phyloP scores from a whole-genome alignment of 2,888 invertebrate species.

The Drosophila aldrichi region DNA sequence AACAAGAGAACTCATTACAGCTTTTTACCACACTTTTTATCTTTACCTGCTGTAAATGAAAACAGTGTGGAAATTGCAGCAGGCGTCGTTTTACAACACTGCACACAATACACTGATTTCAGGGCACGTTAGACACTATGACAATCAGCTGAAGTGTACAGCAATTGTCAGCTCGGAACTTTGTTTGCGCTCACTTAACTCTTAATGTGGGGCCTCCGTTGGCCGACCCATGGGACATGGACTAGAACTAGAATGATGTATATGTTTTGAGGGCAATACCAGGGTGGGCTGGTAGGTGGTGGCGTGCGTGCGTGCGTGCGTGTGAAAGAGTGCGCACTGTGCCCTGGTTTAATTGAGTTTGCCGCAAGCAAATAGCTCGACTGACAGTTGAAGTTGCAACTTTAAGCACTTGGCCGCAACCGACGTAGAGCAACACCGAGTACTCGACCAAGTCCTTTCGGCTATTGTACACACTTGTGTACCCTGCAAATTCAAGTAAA shows the following conservation, averaged over 20 bases:
- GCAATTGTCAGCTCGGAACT: slow-evolving; percentile 39
- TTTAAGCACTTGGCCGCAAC: slow-evolving; percentile 51
- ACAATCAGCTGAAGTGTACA: slow-evolving; percentile 28
- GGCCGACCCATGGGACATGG: slow-evolving; percentile 22
- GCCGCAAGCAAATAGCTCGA: slow-evolving; percentile 57
- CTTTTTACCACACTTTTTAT: slow-evolving; percentile 10
- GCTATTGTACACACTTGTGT: slow-evolving; percentile 5
- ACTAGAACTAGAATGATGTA: slow-evolving; percentile 4
- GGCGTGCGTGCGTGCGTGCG: too few species aligned
- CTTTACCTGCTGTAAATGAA: background rate
- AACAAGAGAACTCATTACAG: slow-evolving; percentile 9
- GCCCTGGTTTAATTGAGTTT: slow-evolving; percentile 60
- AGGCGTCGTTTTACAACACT: slow-evolving; percentile 31
- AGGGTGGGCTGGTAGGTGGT: background rate
- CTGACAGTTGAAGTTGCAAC: slow-evolving; percentile 62
- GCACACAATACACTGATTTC: slow-evolving; percentile 27
- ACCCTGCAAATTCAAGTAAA: background rate
- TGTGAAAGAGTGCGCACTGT: slow-evolving; percentile 13
- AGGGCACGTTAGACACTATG: slow-evolving; percentile 25
- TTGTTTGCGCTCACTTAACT: slow-evolving; percentile 54
- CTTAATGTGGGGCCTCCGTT: slow-evolving; percentile 14
- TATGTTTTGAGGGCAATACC: background rate
- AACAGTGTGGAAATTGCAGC: background rate
- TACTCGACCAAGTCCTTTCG: slow-evolving; percentile 24
- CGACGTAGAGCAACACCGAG: slow-evolving; percentile 26